Conservation (phyloP, 2,113 vertebrate species). For the Trichechus manatus region DNA sequence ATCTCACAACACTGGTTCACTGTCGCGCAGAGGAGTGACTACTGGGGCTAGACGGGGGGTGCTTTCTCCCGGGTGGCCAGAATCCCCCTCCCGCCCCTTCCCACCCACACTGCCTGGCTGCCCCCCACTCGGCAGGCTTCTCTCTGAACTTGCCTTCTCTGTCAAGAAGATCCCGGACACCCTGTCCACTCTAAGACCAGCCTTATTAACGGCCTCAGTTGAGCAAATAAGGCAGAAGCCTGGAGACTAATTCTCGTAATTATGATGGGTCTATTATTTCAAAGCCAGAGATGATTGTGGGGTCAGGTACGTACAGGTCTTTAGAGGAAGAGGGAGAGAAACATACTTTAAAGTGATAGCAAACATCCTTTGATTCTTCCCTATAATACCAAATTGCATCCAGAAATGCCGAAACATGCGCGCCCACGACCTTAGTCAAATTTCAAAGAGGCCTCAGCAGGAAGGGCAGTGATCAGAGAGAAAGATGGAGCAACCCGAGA, state of each 20-base stretch:
- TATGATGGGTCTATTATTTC: constrained; percentile 74
- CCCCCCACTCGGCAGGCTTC: neutral
- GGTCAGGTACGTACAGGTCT: constrained; percentile 62
- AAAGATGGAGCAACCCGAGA: neutral
- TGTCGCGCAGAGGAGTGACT: accelerated
- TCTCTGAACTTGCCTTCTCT: neutral
- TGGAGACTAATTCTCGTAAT: constrained; percentile 71
- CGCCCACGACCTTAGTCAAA: neutral
- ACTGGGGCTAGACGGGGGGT: neutral
- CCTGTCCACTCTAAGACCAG: constrained; percentile 56
- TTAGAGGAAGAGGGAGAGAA: constrained; percentile 67
- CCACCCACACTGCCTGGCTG: neutral
- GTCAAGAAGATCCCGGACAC: neutral
- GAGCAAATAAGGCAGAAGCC: constrained; percentile 70
- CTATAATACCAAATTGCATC: constrained; percentile 71
- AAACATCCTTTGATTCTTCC: constrained; percentile 57
- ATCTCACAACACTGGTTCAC: accelerated
- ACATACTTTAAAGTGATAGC: constrained; percentile 68
- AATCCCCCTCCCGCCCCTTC: neutral
- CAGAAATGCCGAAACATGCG: constrained; percentile 45
- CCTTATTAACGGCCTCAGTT: constrained; percentile 43
- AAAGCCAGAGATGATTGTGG: constrained; percentile 70
- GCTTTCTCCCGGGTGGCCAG: neutral
- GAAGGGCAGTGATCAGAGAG: constrained; percentile 41
- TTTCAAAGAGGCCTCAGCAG: constrained; percentile 73